Evolutionary conservation across 2,113 vertebrate genomes (phyloP).

Genomic region (Cynopterus brachyotis): DNA sequence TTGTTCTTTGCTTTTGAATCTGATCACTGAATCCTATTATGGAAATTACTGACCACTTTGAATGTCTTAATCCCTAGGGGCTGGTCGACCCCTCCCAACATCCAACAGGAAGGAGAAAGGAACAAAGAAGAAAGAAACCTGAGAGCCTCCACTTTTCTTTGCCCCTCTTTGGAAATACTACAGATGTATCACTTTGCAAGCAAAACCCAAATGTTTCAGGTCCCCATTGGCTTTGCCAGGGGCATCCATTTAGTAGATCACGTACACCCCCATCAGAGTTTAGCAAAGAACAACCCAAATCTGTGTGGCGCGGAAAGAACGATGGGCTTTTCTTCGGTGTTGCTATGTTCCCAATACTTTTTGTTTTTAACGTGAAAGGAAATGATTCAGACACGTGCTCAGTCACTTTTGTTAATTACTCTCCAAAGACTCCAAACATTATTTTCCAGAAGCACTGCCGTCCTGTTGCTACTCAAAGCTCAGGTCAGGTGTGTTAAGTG

Average conservation of each 20-base stretch:
- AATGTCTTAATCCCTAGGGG: constrained; percentile 66
- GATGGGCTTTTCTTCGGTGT: not conserved
- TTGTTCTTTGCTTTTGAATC: constrained; percentile 58
- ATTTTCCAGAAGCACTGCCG: not conserved
- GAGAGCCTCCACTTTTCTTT: constrained; percentile 52
- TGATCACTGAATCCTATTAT: constrained; percentile 70
- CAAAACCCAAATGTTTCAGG: constrained; percentile 39
- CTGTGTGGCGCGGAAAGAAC: not conserved
- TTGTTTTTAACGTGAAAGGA: not conserved
- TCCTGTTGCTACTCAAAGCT: not conserved
- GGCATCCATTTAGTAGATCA: not conserved
- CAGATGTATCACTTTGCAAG: constrained; percentile 75
- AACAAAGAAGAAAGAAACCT: constrained; percentile 67
- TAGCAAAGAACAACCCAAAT: not conserved
- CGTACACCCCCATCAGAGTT: not conserved
- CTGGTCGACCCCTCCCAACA: constrained; percentile 52
- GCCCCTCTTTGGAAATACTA: constrained; percentile 48
- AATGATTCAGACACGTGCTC: not conserved
- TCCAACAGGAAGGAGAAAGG: constrained; percentile 71
- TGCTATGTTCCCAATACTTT: not conserved
- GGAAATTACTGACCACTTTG: constrained; percentile 71
- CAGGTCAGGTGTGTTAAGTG: not conserved
- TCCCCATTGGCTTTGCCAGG: not conserved
- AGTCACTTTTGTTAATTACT: not conserved
- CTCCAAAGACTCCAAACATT: not conserved